Percentiles rank a stretch among this genome's conserved stretches.
Conservation (phyloP, 2,888 invertebrate species). For the Trimorus sp. region DNA sequence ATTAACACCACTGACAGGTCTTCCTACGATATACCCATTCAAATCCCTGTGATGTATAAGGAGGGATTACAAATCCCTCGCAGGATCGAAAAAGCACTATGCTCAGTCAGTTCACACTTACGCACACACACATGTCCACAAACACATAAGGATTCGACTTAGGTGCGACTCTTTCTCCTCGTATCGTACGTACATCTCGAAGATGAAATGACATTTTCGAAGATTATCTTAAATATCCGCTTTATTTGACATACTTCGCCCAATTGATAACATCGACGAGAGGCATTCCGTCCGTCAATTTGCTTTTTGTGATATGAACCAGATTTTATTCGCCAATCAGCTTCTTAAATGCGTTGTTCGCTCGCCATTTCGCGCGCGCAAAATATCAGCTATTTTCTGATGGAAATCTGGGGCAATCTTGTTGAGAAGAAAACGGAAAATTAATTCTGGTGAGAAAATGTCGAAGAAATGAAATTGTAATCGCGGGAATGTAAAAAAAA, state of each 20-base stretch:
- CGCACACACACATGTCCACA: too few relatives aligned
- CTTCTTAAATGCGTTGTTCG: too few relatives aligned
- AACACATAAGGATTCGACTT: conserved; percentile 23
- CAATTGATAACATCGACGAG: conserved; percentile 43
- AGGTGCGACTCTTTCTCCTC: conserved; percentile 51
- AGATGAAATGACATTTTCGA: conserved; percentile 60
- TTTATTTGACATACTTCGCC: conserved; percentile 50
- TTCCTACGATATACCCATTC: conserved; percentile 57
- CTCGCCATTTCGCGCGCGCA: too few relatives aligned
- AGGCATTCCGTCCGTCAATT: conserved; percentile 35
- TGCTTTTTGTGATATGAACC: not conserved
- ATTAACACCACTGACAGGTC: conserved; percentile 60
- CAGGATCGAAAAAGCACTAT: conserved; percentile 59
- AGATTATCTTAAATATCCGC: conserved; percentile 59
- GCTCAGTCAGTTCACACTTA: conserved; percentile 15
- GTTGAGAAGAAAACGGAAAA: too few relatives aligned
- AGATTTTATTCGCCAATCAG: too few relatives aligned
- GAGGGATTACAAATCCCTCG: conserved; percentile 60
- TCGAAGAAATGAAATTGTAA: too few relatives aligned
- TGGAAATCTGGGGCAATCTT: too few relatives aligned
- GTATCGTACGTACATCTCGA: conserved; percentile 43
- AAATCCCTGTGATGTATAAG: conserved; percentile 61
- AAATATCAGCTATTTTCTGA: too few relatives aligned
- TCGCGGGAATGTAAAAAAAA: too few relatives aligned
- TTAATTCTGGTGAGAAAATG: too few relatives aligned